phyloP scores from a whole-genome alignment of 2,797 vertebrate genomes.

The Coregonus suidteri region DNA sequence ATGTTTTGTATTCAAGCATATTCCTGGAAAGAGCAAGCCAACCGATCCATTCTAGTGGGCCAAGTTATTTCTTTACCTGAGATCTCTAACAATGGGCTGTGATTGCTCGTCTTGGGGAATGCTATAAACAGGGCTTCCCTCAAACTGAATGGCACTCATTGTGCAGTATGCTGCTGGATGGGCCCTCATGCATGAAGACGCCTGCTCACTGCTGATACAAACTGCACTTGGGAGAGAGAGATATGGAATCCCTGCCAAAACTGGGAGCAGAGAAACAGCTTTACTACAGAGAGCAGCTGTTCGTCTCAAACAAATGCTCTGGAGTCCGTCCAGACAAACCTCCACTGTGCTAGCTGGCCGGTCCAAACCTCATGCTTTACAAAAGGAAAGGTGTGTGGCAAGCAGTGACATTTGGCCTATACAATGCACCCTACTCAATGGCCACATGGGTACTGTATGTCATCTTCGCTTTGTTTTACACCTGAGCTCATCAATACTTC shows the following conservation, averaged over 20 bases:
- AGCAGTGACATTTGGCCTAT: background rate
- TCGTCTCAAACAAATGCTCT: slow-evolving; percentile 39
- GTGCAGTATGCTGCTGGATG: slow-evolving; percentile 48
- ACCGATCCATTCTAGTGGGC: background rate
- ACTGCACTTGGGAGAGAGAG: slow-evolving; percentile 48
- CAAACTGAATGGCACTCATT: slow-evolving; percentile 50
- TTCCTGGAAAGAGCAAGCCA: background rate
- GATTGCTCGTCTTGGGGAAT: slow-evolving; percentile 50
- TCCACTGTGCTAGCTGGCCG: background rate
- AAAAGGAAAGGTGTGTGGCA: background rate
- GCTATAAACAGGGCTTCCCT: slow-evolving; percentile 56
- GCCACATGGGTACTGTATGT: background rate
- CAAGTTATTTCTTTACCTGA: slow-evolving; percentile 37
- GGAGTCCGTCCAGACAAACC: slow-evolving; percentile 47
- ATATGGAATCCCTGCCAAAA: slow-evolving; percentile 45
- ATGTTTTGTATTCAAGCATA: background rate
- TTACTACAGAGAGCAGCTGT: slow-evolving; percentile 51
- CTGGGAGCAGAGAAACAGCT: slow-evolving; percentile 39
- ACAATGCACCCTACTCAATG: background rate
- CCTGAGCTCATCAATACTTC: background rate
- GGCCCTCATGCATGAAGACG: slow-evolving; percentile 56
- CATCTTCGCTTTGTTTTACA: background rate
- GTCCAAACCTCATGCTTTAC: background rate
- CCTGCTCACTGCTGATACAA: slow-evolving; percentile 58
- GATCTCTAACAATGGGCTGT: slow-evolving; percentile 54